These are phyloP conservation scores for Hydrozoanthus tunicans DNA, from an alignment of 64 coral and sea anemone genomes.

Conservation along the genomic window DNA sequence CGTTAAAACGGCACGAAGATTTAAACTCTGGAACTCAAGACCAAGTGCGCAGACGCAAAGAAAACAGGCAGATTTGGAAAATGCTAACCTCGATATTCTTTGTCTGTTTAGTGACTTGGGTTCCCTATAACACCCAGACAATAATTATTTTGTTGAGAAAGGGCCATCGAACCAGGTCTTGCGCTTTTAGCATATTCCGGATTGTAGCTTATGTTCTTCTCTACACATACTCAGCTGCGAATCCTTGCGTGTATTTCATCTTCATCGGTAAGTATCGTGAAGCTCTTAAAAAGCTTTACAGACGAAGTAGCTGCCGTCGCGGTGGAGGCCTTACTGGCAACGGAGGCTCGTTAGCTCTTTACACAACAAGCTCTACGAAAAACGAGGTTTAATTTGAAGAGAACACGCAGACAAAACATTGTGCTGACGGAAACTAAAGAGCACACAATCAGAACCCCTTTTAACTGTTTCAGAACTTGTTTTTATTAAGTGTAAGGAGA, in stretches of 20 bases:
- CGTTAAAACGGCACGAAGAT: background rate
- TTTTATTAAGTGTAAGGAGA: no score
- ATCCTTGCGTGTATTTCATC: conserved; percentile 15
- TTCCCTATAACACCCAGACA: background rate
- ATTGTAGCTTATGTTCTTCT: background rate
- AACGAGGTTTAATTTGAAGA: no score
- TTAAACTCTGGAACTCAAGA: background rate
- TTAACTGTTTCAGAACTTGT: no score
- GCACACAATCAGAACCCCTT: no score
- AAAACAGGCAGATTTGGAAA: conserved; percentile 37
- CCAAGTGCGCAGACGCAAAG: background rate
- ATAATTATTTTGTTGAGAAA: background rate
- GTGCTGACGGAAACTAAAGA: no score
- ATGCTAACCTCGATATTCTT: conserved; percentile 27
- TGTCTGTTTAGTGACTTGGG: background rate
- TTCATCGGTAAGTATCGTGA: conserved; percentile 24
- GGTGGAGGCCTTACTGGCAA: background rate
- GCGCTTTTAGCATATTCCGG: conserved; percentile 15
- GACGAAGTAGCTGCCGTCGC: background rate
- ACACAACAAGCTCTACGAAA: no score
- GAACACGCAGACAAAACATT: no score
- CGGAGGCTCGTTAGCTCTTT: background rate
- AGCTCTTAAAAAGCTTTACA: conserved; percentile 8
- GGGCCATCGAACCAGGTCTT: background rate
- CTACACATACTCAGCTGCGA: conserved; percentile 7